Conservation (phyloP, 1,140 invertebrate genomes). For the Maconellicoccus hirsutus region DNA sequence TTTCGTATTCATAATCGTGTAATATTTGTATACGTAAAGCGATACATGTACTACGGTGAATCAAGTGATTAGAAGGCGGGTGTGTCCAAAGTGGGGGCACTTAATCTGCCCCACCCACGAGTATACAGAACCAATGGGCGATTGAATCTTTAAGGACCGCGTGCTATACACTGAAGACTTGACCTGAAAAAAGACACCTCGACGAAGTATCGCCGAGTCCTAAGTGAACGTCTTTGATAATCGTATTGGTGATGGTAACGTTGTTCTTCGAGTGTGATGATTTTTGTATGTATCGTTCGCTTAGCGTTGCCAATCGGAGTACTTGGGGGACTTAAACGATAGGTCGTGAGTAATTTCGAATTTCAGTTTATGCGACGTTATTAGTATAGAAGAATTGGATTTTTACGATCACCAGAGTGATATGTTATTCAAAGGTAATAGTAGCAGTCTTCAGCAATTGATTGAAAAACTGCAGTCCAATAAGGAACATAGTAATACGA, state of each 20-base stretch:
- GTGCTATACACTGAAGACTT: not conserved
- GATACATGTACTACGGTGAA: not conserved
- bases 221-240: not conserved
- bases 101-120: slow-evolving; percentile 1
- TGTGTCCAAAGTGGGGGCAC: not conserved
- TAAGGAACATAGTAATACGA: slow-evolving; percentile 7
- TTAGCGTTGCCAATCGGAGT: not conserved
- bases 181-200: not conserved
- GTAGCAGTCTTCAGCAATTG: slow-evolving; percentile 24
- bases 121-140: not conserved
- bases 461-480: slow-evolving; percentile 26
- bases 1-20: too few species aligned
- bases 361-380: not conserved
- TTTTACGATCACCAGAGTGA: not conserved
- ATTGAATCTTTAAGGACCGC: not conserved
- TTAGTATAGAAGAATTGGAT: not conserved
- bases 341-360: not conserved
- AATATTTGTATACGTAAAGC: too few species aligned
- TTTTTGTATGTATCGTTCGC: not conserved
- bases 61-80: not conserved
- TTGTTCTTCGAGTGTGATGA: not conserved
- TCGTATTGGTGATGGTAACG: not conserved
- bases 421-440: slow-evolving; percentile 27
- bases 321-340: not conserved
- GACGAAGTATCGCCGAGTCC: not conserved